These are phyloP conservation scores for Ptychobarbus kaznakovi DNA, from an alignment of 2,797 vertebrate species.

Conservation along the genomic window DNA sequence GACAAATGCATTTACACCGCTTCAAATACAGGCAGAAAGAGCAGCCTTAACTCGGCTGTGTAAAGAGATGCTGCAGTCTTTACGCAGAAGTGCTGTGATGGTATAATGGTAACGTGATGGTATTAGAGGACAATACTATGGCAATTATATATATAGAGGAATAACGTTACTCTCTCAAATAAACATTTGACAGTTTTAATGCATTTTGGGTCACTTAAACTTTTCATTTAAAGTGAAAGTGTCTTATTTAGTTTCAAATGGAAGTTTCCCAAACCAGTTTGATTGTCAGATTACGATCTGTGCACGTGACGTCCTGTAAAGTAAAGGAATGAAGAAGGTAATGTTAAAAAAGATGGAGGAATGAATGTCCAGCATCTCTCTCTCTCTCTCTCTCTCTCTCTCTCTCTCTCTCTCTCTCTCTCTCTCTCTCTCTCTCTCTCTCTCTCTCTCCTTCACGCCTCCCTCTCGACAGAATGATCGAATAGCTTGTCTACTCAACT, in stretches of 20 bases:
- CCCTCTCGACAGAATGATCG: conserved; percentile 33
- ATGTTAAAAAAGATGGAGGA: conserved; percentile 33
- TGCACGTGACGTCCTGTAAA: neutral
- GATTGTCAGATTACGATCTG: neutral
- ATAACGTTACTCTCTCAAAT: too few relatives aligned
- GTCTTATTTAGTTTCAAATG: neutral
- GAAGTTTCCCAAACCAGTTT: neutral
- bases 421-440: neutral
- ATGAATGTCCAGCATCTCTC: neutral
- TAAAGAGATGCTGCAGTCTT: neutral
- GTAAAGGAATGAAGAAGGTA: neutral
- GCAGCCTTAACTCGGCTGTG: neutral
- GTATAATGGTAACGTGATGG: neutral
- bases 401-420: neutral
- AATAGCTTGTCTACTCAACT: conserved; percentile 46
- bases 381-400: neutral
- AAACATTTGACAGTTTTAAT: neutral
- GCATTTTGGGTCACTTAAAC: neutral
- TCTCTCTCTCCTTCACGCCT: neutral
- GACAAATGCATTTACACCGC: neutral
- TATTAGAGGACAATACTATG: neutral
- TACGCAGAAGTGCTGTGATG: neutral
- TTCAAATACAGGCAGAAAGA: neutral
- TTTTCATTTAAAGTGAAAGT: neutral
- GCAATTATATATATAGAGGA: neutral